Evolutionary conservation across 2,888 invertebrate genomes (phyloP), one percentile per base, ranked within the genome.

Genomic region (Penaeus monodon): DNA sequence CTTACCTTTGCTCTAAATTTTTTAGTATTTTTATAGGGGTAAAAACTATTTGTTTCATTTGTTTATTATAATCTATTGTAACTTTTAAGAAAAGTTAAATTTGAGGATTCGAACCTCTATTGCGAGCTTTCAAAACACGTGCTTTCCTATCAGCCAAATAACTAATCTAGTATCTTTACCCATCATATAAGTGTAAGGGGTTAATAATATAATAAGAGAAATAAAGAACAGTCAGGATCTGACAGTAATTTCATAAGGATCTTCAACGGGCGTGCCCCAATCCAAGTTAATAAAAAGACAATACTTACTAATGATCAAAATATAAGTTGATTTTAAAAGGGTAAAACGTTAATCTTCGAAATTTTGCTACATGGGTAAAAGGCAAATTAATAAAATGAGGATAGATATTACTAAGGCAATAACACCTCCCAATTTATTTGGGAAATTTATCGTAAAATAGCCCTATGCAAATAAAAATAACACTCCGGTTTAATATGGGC

Each of bases 111-210:
- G 90, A 91, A 92, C 94, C 94, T 94, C 94, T 94, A 94, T 92
- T 27, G 94, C 94, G 94, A 94, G 94, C 94, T 95, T 95, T 95
- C 94, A 95, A 95, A 94, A 94, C 94, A 94, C 94, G 94, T 93
- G 94, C 94, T 94, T 94, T 92, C 93, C 94, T 94, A 20, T 90
- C 83, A 95, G 94, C 94, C 94, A 94, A 94, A 94, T 94, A 94
- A 94, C 93, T 90, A 87, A 84, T 90, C 84, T 68, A 89, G 57
- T 74, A 90, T n/a, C 85, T 93, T 93, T 93, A 94, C 94, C 94
- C 94, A 94, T 89, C 92, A 92, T 93, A 93, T 94, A 90, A 91
- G 92, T 85, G 93, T 91, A 90, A 94, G 44, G 94, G 94, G 1
- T 93, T 94, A 88, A 94, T 91, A 91, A 94, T 91, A 92, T 93